Percentiles rank a stretch among this genome's conserved stretches.
phyloP scores from a whole-genome alignment of 2,113 vertebrate species.

The Siniperca chuatsi region DNA sequence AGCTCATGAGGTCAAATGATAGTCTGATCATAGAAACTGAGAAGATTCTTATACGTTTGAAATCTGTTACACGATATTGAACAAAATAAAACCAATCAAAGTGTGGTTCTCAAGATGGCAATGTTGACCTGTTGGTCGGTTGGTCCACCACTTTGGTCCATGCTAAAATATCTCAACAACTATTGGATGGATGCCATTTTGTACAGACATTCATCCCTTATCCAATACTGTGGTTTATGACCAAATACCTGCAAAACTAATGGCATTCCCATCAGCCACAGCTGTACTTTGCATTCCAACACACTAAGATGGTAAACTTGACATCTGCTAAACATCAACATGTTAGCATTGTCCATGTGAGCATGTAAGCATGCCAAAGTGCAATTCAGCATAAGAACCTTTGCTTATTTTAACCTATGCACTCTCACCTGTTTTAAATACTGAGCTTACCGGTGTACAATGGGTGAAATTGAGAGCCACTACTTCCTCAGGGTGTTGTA shows the following conservation, averaged over 20 bases:
- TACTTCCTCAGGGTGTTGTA: too few species aligned
- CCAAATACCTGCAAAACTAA: background rate
- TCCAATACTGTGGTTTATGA: background rate
- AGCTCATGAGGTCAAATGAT: background rate
- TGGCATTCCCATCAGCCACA: background rate
- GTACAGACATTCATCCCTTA: background rate
- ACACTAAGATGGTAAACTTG: background rate
- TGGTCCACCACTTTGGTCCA: background rate
- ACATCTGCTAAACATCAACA: background rate
- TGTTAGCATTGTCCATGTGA: background rate
- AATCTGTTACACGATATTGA: background rate
- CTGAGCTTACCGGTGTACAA: too few species aligned
- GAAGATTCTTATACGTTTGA: background rate
- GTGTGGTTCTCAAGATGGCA: background rate
- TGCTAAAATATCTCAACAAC: background rate
- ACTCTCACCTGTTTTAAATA: too few species aligned
- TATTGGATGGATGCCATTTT: background rate
- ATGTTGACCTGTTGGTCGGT: background rate
- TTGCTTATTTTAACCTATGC: too few species aligned
- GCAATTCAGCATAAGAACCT: too few species aligned
- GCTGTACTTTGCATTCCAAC: background rate
- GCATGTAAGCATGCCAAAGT: background rate
- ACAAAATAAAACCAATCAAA: background rate
- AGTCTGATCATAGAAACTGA: background rate
- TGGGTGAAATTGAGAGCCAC: too few species aligned